Conservation (phyloP, 1,140 invertebrate species). For the Nasonia vitripennis region DNA sequence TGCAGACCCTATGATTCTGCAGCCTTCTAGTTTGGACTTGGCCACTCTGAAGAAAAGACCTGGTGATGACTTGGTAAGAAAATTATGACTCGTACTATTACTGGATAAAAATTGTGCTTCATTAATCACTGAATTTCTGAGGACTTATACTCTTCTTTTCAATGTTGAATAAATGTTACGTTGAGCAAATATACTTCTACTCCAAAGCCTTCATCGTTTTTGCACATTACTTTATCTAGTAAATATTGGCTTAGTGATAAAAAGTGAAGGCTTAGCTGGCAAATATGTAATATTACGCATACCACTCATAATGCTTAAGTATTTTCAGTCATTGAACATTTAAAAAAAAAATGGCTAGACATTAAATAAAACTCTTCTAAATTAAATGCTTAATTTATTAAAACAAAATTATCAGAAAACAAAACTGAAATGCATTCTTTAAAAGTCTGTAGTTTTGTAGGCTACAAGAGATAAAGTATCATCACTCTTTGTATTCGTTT, state of each 20-base stretch:
- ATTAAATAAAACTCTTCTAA: no score
- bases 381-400: no score
- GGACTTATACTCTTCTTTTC: background rate
- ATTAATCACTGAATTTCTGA: no score
- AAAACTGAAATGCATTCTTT: background rate
- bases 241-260: no score
- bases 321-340: no score
- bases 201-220: background rate
- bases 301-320: no score
- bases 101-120: no score
- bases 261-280: no score
- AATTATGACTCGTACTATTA: background rate
- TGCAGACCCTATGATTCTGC: constrained; percentile 90
- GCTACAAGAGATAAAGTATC: constrained; percentile 24
- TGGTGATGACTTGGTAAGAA: constrained; percentile 81
- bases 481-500: background rate
- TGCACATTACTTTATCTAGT: no score
- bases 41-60: constrained; percentile 90
- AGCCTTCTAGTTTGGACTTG: constrained; percentile 90
- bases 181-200: background rate
- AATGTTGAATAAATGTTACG: background rate
- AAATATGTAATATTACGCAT: no score
- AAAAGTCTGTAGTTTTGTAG: constrained; percentile 4
- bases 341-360: no score
- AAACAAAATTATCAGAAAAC: background rate